Evolutionary conservation across 2,113 vertebrate species (phyloP).

Genomic region (Neomonachus schauinslandi): DNA sequence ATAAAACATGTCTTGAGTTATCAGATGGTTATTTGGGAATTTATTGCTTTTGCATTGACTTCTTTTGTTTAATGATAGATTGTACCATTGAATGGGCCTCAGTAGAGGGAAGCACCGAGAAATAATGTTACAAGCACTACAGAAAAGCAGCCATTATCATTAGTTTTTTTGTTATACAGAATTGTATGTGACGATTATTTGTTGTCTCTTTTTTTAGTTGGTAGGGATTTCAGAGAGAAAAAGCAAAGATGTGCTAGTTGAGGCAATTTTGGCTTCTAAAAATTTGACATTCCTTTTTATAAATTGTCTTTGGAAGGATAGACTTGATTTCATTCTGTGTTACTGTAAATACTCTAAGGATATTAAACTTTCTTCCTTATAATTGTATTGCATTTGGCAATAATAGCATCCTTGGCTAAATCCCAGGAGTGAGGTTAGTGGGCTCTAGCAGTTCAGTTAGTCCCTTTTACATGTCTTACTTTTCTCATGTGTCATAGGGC

Average conservation of each 20-base stretch:
- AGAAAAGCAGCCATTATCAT: background rate
- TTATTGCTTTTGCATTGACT: background rate
- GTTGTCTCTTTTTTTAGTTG: background rate
- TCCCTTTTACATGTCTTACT: background rate
- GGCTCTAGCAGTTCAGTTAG: background rate
- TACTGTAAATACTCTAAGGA: background rate
- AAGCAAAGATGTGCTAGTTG: background rate
- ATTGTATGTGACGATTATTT: background rate
- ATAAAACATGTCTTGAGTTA: background rate
- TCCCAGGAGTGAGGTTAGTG: background rate
- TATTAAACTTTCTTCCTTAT: background rate
- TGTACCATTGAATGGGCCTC: background rate
- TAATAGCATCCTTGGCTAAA: background rate
- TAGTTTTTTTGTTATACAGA: background rate
- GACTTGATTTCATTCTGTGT: background rate
- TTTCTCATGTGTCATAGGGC: background rate
- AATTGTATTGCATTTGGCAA: background rate
- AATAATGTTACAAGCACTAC: background rate
- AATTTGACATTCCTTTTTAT: background rate
- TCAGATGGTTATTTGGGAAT: background rate
- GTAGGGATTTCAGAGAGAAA: background rate
- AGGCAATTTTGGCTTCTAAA: background rate
- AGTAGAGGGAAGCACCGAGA: background rate
- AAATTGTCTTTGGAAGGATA: background rate
- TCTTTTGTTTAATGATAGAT: background rate